Percentiles rank a stretch among this genome's conserved stretches.
phyloP scores from a whole-genome alignment of 2,888 invertebrate genomes.

The Leptinotarsa peninsularis region DNA sequence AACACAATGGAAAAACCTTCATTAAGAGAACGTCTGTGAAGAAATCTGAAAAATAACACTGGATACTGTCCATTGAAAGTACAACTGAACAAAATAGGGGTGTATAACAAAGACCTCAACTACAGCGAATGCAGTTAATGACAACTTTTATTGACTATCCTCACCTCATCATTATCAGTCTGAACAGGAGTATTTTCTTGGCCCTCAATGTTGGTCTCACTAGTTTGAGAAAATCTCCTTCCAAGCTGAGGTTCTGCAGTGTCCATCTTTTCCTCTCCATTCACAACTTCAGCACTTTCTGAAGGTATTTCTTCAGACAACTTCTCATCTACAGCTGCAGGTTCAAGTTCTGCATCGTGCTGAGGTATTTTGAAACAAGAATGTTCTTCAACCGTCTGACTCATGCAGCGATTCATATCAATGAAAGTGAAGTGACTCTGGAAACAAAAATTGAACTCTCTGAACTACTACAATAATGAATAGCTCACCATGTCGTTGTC shows the following conservation, averaged over 20 bases:
- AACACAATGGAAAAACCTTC: too few species aligned
- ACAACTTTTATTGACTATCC: background rate
- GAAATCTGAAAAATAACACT: too few species aligned
- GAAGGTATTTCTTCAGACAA: conserved; percentile 62
- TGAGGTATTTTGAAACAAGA: conserved; percentile 39
- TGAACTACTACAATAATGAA: too few species aligned
- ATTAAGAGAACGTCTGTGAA: too few species aligned
- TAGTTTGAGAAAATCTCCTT: conserved; percentile 61
- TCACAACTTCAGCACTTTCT: conserved; percentile 26
- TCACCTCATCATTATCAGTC: conserved; percentile 64
- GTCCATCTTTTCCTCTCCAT: conserved; percentile 62
- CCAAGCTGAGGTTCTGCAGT: conserved; percentile 57
- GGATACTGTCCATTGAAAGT: too few species aligned
- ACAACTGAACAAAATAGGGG: too few species aligned
- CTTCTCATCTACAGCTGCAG: conserved; percentile 54
- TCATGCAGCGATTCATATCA: conserved; percentile 64
- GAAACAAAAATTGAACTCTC: conserved; percentile 28
- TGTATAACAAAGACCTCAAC: too few species aligned
- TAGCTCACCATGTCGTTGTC: conserved; percentile 69
- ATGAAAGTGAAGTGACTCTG: conserved; percentile 64
- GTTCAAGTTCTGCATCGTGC: conserved; percentile 59
- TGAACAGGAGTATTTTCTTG: conserved; percentile 61
- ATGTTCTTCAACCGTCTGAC: conserved; percentile 46
- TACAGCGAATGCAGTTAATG: too few species aligned
- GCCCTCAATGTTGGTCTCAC: conserved; percentile 60